Conservation (phyloP, 2,113 vertebrate genomes). For the Apodemus sylvaticus region DNA sequence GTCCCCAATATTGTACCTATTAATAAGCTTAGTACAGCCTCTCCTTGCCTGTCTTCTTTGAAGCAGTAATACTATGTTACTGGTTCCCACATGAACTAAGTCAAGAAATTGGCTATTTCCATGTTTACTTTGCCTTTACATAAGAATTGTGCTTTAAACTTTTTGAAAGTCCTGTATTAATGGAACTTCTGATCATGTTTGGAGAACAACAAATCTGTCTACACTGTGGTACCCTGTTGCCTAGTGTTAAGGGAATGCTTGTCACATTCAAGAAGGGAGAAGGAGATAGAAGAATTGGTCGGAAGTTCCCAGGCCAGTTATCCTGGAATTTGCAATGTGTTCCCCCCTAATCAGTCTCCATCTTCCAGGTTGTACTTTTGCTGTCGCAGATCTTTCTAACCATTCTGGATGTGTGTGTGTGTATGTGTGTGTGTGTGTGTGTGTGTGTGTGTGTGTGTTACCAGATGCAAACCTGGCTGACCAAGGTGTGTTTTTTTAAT, state of each 20-base stretch:
- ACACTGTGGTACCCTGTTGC: neutral
- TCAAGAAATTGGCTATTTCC: neutral
- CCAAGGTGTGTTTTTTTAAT: neutral
- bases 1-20: neutral
- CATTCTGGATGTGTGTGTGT: neutral
- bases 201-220: neutral
- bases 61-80: neutral
- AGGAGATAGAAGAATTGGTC: neutral
- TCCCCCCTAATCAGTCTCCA: neutral
- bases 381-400: neutral
- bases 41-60: neutral
- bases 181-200: neutral
- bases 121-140: slow-evolving; percentile 19
- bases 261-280: neutral
- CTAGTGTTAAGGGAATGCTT: neutral
- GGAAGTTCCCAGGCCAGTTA: neutral
- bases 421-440: neutral
- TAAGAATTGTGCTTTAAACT: slow-evolving; percentile 20
- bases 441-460: neutral
- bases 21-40: neutral
- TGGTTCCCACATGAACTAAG: neutral
- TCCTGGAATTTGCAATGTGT: too few relatives aligned
- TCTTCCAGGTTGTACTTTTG: neutral
- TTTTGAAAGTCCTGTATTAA: slow-evolving; percentile 31
- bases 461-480: neutral